Percentiles rank a stretch among this genome's conserved stretches.
These are phyloP conservation scores for Schizaphis graminum DNA, from an alignment of 2,888 invertebrate species.

Conservation along the genomic window DNA sequence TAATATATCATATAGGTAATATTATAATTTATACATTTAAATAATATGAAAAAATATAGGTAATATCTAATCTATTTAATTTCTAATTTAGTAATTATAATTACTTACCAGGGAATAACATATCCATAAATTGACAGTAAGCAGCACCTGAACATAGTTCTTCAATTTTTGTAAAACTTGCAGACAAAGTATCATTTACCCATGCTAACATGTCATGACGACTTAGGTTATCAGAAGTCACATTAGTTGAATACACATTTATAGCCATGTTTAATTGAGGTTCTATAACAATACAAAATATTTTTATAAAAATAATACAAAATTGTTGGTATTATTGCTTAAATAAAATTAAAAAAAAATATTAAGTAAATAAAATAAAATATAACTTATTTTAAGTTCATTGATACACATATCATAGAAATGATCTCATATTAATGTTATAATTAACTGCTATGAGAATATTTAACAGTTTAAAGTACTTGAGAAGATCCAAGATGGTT, in stretches of 20 bases:
- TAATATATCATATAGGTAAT: neutral
- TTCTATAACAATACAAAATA: constrained; percentile 26
- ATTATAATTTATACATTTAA: neutral
- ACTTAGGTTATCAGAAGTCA: constrained; percentile 96
- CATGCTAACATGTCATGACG: constrained; percentile 98
- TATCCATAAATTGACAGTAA: constrained; percentile 99
- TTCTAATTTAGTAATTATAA: neutral
- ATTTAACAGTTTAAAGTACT: neutral
- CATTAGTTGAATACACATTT: constrained; percentile 98
- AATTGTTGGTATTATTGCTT: neutral
- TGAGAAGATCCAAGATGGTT: neutral
- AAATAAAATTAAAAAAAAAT: neutral
- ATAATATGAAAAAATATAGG: neutral
- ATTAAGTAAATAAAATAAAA: neutral
- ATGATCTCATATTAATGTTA: neutral
- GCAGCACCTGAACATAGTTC: constrained; percentile 98
- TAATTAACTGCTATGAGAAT: neutral
- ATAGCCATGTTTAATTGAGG: constrained; percentile 80
- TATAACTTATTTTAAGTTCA: neutral
- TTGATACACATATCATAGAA: neutral
- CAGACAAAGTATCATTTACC: constrained; percentile 97
- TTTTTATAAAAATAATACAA: neutral
- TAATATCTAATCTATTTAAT: neutral
- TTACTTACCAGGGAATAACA: constrained; percentile 86
- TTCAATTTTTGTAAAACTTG: constrained; percentile 95